Conservation (phyloP, 2,113 vertebrate species). For the Gopherus evgoodei region DNA sequence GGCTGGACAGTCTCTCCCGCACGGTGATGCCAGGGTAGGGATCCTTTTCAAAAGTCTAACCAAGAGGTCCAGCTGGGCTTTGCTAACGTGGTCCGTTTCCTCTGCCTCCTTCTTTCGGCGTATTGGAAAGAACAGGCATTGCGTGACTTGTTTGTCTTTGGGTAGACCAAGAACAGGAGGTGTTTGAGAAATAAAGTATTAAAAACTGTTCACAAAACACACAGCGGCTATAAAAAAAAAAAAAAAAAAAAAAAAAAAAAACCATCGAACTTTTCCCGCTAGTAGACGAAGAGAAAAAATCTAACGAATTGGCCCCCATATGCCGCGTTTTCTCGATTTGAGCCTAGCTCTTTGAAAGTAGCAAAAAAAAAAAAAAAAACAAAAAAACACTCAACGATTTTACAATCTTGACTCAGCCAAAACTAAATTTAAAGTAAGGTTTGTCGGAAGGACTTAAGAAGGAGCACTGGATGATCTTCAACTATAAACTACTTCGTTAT, state of each 20-base stretch:
- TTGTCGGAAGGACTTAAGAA: too few relatives aligned
- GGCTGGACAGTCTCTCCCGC: slow-evolving; percentile 55
- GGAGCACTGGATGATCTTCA: neutral
- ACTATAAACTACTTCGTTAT: neutral
- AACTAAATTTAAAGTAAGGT: neutral
- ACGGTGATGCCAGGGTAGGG: slow-evolving; percentile 64
- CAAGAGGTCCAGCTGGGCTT: slow-evolving; percentile 60
- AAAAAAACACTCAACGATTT: neutral
- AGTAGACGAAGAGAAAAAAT: neutral
- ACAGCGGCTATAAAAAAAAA: neutral
- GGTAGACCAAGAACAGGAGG: neutral
- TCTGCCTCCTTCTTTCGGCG: slow-evolving; percentile 35
- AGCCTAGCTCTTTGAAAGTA: neutral
- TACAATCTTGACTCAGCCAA: neutral
- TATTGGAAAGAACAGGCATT: neutral
- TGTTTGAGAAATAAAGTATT: too few relatives aligned
- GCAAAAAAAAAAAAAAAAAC: too few relatives aligned
- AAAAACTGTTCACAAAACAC: too few relatives aligned
- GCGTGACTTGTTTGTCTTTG: neutral
- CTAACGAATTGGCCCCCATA: neutral
- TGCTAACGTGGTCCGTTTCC: slow-evolving; percentile 59
- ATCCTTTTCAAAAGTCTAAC: slow-evolving; percentile 62
- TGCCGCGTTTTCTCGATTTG: neutral
- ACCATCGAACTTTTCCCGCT: neutral
- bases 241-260: too few relatives aligned